Evolutionary conservation across 2,113 vertebrate species (phyloP), one percentile per base, ranked within the genome.

Genomic region (Phycodurus eques): DNA sequence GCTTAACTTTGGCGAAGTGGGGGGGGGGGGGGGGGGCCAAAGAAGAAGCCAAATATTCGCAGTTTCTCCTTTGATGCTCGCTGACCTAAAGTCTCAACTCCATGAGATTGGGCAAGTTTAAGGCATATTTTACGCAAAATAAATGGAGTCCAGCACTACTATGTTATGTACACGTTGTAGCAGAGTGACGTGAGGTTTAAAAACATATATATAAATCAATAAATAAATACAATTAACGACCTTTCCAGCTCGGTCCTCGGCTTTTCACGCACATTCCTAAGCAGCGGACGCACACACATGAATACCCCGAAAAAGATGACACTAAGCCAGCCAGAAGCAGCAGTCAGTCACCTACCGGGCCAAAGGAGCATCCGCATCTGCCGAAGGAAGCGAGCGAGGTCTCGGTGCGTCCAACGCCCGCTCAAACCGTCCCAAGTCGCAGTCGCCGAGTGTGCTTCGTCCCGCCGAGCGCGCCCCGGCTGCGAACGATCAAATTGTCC

Each of bases 291-390:
- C 68, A 5, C 85, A 77, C 46, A 63, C 64, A 22, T 64, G 62
- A 43, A 42, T 22, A 15, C 63, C 76, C 70, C 46, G 70, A 74
- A 84, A 80, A 75, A 47, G 78, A 80, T 77, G 68, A 80, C 68
- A 78, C 71, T 73, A 83, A 81, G 84, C 86, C 71, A 46, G 35
- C n/a, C 74, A 80, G 78, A 89, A 84, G 33, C 31, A 35, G 14
- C 14, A 17, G 59, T 35, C 56, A 59, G 83, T 78, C 77, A 93
- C 93, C 92, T 90, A 94, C 93, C 93, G 74, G 81, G 84, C 84
- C 87, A 71, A 61, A 61, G 31, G 79, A 68, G 88, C 67, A 78
- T 92, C 91, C 90, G 91, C 93, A 93, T 94, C 92, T 90, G 92
- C 86, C 84, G 80, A 79, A 72, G 57, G 77, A 78, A 69, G 73